These are phyloP conservation scores for Stichopus chloronotus DNA, from an alignment of 35 echinoderm and acorn worm genomes.

Conservation along the genomic window DNA sequence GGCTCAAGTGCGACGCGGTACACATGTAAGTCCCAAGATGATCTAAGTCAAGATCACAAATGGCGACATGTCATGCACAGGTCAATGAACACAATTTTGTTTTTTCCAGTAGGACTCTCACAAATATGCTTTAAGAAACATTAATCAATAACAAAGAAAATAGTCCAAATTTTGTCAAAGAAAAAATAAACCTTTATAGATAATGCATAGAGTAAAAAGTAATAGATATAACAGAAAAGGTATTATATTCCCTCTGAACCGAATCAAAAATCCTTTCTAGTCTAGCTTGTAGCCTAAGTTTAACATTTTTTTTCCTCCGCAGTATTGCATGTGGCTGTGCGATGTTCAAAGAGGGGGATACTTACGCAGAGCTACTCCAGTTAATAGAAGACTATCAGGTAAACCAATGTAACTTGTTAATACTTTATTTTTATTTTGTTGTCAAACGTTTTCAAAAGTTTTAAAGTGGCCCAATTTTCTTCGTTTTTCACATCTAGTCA, in stretches of 20 bases:
- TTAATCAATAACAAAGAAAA: not conserved
- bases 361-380: not conserved
- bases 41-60: not conserved
- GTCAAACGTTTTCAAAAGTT: too few species aligned
- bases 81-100: not conserved
- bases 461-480: too few species aligned
- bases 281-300: not conserved
- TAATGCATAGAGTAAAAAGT: not conserved
- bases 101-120: not conserved
- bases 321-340: not conserved
- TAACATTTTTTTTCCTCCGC: not conserved
- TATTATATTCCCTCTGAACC: too few species aligned
- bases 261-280: too few species aligned
- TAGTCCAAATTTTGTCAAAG: not conserved
- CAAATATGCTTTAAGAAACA: not conserved
- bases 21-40: slow-evolving; percentile 19
- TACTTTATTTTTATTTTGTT: not conserved
- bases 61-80: not conserved
- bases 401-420: not conserved
- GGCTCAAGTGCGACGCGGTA: slow-evolving; percentile 1
- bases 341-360: not conserved
- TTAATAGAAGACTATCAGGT: not conserved
- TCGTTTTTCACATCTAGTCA: too few species aligned
- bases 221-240: too few species aligned
- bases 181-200: not conserved